Evolutionary conservation across 2,888 invertebrate species (phyloP).

Genomic region (Anoncus sp.): DNA sequence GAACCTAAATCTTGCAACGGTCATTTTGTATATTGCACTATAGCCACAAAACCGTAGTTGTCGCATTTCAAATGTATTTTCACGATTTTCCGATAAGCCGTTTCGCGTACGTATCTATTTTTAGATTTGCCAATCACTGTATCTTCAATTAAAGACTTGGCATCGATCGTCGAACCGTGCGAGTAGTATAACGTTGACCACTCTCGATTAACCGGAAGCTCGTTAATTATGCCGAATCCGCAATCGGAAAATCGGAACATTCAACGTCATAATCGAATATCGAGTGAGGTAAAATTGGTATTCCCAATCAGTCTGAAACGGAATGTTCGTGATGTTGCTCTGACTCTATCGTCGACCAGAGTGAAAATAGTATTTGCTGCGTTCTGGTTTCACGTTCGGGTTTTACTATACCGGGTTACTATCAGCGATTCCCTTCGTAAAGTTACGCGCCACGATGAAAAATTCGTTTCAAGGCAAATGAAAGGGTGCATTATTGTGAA

Average conservation of each 20-base stretch:
- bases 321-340: slow-evolving; percentile 22
- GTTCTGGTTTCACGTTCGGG: not conserved
- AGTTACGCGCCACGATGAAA: not conserved
- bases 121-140: slow-evolving; percentile 21
- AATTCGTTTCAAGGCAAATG: slow-evolving; percentile 7
- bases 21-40: not conserved
- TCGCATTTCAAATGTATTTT: not conserved
- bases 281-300: slow-evolving; percentile 49
- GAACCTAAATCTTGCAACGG: not conserved
- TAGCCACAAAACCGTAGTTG: no score
- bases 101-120: not conserved
- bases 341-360: not conserved
- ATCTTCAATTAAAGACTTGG: not conserved
- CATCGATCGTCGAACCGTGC: not conserved
- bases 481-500: not conserved
- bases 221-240: slow-evolving; percentile 60
- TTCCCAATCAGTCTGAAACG: slow-evolving; percentile 51
- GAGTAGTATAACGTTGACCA: slow-evolving; percentile 32
- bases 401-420: no score
- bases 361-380: slow-evolving; percentile 31
- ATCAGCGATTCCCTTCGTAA: no score
- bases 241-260: slow-evolving; percentile 45
- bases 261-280: slow-evolving; percentile 56
- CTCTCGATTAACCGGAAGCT: slow-evolving; percentile 46
- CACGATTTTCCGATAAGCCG: not conserved